Base-by-base conservation (phyloP, 1,140 invertebrate species). In the Zaprionus kolodkinae region DNA sequence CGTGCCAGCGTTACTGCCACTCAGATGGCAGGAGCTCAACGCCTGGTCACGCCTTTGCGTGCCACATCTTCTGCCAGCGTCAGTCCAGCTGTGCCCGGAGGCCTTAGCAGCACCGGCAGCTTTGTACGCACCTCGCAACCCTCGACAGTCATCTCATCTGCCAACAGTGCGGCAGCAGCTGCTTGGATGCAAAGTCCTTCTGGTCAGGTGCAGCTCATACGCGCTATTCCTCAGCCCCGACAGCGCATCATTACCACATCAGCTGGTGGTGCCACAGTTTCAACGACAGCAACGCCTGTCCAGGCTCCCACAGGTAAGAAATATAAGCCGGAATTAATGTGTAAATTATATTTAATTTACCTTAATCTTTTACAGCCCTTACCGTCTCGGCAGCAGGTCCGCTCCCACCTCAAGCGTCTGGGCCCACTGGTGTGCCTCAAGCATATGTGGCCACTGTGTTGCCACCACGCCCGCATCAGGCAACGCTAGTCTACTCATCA, bases 401-500 rank as follows among this genome's bases (percentile, higher is more conserved):
- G 3, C n/a, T 78, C 64, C 61, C 70, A 1, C 65, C 72, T 21
- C 82, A 75, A 66, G 40, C 70, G 3, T 35, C 64, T 0, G 83
- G 74, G 13, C 77, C 81, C 0, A 62, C 78, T 2, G 88, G 79
- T n/a, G 78, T 77, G 1, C 83, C 79, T 7, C 90, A 91, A 21
- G 91, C 91, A 0, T 92, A 92, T 72, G 79, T 92, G 17, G 92
- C 92, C 7, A 92, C 92, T 0, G 92, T 92, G 2, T 27, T 93
- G 66, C 91, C 90, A 30, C 91, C 89, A 6, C 77, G 92, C 3
- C 92, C 87, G 50, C 92, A 92, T 73, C 88, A 92, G 33, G 92
- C 92, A 6, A 93, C 92, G 2, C 68, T 93, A 0, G 92, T 93
- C 13, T 93, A 93, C 57, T 91, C 89, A 17, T 91, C 91, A 0